These are phyloP conservation scores for Cheirogaleus major DNA, from an alignment of 2,797 vertebrate species.

Conservation along the genomic window DNA sequence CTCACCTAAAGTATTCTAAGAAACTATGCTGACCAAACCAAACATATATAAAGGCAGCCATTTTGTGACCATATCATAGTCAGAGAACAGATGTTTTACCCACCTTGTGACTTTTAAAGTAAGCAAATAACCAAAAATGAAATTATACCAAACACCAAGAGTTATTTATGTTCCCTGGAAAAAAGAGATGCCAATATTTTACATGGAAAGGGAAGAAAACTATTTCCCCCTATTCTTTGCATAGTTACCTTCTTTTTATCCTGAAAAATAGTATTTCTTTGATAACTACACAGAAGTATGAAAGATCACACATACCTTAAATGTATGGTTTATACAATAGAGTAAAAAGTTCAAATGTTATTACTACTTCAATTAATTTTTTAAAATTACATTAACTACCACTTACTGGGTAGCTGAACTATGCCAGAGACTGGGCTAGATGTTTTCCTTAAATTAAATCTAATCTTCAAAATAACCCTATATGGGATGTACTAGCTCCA, in stretches of 20 bases:
- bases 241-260: conserved; percentile 43
- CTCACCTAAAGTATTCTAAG: conserved; percentile 4
- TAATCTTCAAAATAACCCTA: not conserved
- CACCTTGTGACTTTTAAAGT: not conserved
- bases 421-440: not conserved
- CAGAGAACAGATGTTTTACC: not conserved
- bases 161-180: conserved; percentile 3
- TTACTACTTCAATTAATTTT: conserved; percentile 29
- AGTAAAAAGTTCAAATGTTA: conserved; percentile 42
- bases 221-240: not conserved
- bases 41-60: not conserved
- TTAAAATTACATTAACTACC: not conserved
- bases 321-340: not conserved
- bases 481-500: not conserved
- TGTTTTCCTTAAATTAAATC: conserved; percentile 38
- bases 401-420: not conserved
- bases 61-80: not conserved
- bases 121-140: conserved; percentile 40
- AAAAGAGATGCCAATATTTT: not conserved
- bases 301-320: not conserved
- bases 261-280: conserved; percentile 39
- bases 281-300: not conserved
- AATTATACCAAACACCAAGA: conserved; percentile 28
- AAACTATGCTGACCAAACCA: not conserved
- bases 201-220: not conserved